phyloP scores from a whole-genome alignment of 1,140 invertebrate genomes.

The Schlechtendalia chinensis region DNA sequence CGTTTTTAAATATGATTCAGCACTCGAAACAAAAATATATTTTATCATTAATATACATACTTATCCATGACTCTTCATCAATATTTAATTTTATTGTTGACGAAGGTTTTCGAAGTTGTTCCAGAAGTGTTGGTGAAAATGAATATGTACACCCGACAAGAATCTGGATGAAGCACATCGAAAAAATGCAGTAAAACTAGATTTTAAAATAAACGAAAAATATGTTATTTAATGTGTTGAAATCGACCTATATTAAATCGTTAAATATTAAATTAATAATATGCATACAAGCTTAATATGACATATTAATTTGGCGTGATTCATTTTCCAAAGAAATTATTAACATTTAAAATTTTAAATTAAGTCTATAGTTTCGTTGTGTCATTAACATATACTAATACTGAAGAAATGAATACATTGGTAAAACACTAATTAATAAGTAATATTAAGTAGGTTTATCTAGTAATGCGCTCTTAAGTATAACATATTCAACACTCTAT shows the following conservation, averaged over 20 bases:
- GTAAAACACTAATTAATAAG: no score
- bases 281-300: conserved; percentile 7
- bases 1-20: no score
- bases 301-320: neutral
- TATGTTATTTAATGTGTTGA: no score
- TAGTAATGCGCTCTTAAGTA: no score
- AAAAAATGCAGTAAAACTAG: neutral
- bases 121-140: neutral
- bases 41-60: neutral
- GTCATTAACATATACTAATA: no score
- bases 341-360: no score
- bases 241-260: neutral
- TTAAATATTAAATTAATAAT: neutral
- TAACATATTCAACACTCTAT: no score
- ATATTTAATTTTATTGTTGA: neutral
- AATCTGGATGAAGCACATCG: neutral
- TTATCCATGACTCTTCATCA: conserved; percentile 15
- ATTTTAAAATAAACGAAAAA: neutral
- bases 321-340: neutral
- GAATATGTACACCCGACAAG: neutral
- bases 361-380: no score
- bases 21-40: no score
- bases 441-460: no score
- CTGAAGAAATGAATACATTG: no score
- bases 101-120: neutral